Conservation (phyloP, 2,113 vertebrate genomes). For the Odocoileus virginianus region DNA sequence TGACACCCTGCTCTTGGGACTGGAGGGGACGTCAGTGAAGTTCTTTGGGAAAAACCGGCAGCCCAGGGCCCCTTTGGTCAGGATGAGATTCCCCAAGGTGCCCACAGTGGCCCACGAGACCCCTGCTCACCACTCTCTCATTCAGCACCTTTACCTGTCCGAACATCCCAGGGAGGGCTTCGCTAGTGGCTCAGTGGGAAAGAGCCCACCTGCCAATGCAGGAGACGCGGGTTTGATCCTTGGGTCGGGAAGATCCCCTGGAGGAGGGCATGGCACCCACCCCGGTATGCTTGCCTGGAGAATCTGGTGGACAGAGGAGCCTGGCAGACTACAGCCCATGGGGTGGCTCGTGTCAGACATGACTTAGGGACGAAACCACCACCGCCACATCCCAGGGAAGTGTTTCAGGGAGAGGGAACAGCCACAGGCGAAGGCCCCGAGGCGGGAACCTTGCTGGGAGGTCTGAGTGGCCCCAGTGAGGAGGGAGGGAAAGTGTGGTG, state of each 20-base stretch:
- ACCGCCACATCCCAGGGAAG: neutral
- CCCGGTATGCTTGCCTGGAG: neutral
- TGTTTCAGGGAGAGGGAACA: fast-evolving
- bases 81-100: neutral
- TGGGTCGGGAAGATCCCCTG: neutral
- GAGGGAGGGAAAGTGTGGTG: fast-evolving
- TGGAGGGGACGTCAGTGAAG: neutral
- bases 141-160: fast-evolving
- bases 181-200: neutral
- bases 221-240: neutral
- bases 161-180: neutral
- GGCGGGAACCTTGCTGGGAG: neutral
- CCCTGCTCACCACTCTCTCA: neutral
- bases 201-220: neutral
- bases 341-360: neutral
- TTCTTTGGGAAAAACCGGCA: neutral
- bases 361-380: neutral
- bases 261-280: neutral
- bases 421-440: neutral
- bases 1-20: fast-evolving
- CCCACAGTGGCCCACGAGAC: fast-evolving
- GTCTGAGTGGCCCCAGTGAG: fast-evolving
- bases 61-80: neutral
- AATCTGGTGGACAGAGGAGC: neutral
- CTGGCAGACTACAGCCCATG: neutral